Conservation (phyloP, 2,888 invertebrate species). For the Eurois occulta region DNA sequence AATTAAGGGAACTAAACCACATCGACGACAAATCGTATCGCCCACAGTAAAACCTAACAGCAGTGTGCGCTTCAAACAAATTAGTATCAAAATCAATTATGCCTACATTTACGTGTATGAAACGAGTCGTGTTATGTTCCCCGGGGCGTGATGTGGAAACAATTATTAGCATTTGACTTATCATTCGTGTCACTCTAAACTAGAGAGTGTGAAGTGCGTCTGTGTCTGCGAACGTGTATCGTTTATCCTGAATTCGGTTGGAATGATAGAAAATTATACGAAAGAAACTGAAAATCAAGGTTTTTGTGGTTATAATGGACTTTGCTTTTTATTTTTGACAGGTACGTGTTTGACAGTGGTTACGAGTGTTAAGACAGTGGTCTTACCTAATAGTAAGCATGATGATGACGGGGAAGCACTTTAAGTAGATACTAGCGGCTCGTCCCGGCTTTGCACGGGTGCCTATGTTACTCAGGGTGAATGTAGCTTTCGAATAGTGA, state of each 20-base stretch:
- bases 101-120: conserved; percentile 5
- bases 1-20: not conserved
- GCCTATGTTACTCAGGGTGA: no score
- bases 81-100: conserved; percentile 45
- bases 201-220: not conserved
- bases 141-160: conserved; percentile 10
- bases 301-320: not conserved
- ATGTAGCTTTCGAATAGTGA: no score
- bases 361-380: not conserved
- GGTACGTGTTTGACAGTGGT: not conserved
- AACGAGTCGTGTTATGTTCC: not conserved
- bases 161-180: conserved; percentile 32
- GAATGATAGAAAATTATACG: no score
- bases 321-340: not conserved
- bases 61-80: conserved; percentile 24
- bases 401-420: not conserved
- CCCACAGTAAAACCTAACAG: not conserved
- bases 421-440: no score
- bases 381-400: not conserved
- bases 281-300: not conserved
- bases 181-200: conserved; percentile 7
- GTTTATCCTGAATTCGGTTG: not conserved
- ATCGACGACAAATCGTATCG: conserved; percentile 21
- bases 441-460: no score
- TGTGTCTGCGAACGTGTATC: not conserved